phyloP scores from a whole-genome alignment of 2,113 vertebrate species.

The Caretta caretta region DNA sequence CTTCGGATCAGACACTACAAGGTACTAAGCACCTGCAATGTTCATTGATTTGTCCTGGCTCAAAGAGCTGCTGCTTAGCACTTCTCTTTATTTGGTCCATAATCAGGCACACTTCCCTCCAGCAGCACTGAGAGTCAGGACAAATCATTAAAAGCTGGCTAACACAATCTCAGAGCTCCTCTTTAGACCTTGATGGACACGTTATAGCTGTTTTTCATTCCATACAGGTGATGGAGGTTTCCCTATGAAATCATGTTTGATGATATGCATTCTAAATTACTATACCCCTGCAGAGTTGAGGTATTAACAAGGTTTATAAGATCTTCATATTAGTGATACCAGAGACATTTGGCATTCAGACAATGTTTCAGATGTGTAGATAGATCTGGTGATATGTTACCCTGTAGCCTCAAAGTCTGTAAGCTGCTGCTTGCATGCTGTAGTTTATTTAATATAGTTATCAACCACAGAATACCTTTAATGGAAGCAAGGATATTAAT shows the following conservation, averaged over 20 bases:
- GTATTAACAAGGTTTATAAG: neutral
- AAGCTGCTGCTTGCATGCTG: neutral
- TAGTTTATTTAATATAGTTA: neutral
- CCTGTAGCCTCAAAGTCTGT: conserved; percentile 46
- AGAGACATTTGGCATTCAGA: conserved; percentile 57
- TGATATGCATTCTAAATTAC: neutral
- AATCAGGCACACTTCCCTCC: neutral
- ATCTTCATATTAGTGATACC: neutral
- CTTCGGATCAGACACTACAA: neutral
- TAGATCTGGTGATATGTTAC: conserved; percentile 43
- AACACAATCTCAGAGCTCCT: neutral
- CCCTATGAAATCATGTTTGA: neutral
- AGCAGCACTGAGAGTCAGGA: neutral
- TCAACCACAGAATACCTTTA: neutral
- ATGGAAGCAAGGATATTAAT: neutral
- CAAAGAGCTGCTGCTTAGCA: neutral
- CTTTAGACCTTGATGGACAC: neutral
- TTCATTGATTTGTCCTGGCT: neutral
- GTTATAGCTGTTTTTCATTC: neutral
- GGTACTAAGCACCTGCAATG: neutral
- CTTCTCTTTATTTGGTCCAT: neutral
- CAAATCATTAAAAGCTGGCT: neutral
- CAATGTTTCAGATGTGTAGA: conserved; percentile 59
- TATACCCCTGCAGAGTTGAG: neutral
- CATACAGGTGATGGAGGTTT: neutral